Evolutionary conservation across 2,888 invertebrate species (phyloP), one percentile per base, ranked within the genome.

Genomic region (Clistopyga incitator): DNA sequence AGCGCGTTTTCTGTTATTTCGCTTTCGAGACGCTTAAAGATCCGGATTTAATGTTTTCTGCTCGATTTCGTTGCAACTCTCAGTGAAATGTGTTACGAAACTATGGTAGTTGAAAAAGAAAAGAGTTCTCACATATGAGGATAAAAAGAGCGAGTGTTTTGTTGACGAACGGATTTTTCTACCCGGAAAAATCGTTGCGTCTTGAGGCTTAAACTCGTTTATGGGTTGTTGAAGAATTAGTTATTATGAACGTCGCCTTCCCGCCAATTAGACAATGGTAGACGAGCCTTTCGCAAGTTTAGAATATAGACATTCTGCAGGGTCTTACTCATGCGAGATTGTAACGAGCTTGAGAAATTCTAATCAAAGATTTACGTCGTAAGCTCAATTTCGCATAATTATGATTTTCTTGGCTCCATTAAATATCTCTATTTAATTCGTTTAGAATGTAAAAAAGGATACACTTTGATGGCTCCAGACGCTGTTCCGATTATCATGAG

Each of bases 401-500:
- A 34, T 61, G 34, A 6, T 34, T 61, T 61, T 61, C 29, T 34
- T 61, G 15, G 0, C 6, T 61, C 2, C n/a, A n/a, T n/a, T n/a
- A n/a, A n/a, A n/a, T n/a, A n/a, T n/a, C n/a, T n/a, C n/a, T n/a
- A n/a, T n/a, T n/a, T 25, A 56, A 6, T 18, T 29, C 25, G 2
- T 38, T 20, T 3, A 34, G 23, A 29, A 13, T 34, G 8, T 42
- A 3, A 85, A 82, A 81, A 94, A 95, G 95, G 95, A 95, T 95
- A 96, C 95, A 96, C 94, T 94, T 98, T 98, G 89, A 99, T 95
- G 78, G 97, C 97, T 86, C 99, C 99, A 82, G 97, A 96, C 89
- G 97, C 97, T n/a, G 99, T 99, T 88, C 98, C 99, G 89, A 99
- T 95, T 72, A 98, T 99, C 92, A 99, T 95, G 70, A 99, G 95